phyloP scores from a whole-genome alignment of 35 echinoderm and acorn worm species.

The Lytechinus variegatus region DNA sequence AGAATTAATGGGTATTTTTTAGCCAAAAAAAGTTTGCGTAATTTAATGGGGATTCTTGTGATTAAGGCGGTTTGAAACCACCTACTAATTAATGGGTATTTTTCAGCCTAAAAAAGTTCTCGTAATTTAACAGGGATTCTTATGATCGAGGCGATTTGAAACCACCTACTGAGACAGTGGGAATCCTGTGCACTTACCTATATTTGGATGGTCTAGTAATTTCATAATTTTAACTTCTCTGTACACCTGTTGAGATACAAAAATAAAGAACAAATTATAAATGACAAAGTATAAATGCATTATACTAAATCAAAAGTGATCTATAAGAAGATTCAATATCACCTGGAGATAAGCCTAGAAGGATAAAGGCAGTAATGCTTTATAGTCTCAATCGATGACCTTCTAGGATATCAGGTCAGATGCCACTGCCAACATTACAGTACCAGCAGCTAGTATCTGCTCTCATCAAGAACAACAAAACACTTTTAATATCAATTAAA shows the following conservation, averaged over 20 bases:
- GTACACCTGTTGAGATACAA: slow-evolving; percentile 85
- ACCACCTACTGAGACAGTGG: not conserved
- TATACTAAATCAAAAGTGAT: not conserved
- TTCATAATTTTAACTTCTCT: slow-evolving; percentile 99
- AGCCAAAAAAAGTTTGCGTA: no score
- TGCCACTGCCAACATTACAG: not conserved
- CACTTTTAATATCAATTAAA: not conserved
- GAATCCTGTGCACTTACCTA: slow-evolving; percentile 69
- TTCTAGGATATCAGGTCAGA: not conserved
- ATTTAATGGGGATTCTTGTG: no score
- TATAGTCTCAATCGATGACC: not conserved
- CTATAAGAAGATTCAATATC: not conserved
- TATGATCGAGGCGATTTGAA: no score
- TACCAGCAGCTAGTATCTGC: not conserved
- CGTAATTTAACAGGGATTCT: no score
- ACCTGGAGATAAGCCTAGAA: not conserved
- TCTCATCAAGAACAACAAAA: not conserved
- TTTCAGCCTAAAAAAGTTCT: no score
- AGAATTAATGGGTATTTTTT: no score
- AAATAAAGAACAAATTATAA: not conserved
- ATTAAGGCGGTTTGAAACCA: no score
- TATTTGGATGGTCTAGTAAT: slow-evolving; percentile 99
- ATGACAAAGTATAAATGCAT: no score
- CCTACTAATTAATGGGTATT: no score
- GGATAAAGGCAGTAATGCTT: not conserved